Percentiles rank a stretch among this genome's conserved stretches.
Conservation (phyloP, 37 sponge, comb jelly and placozoan species). For the Mnemiopsis leidyi region DNA sequence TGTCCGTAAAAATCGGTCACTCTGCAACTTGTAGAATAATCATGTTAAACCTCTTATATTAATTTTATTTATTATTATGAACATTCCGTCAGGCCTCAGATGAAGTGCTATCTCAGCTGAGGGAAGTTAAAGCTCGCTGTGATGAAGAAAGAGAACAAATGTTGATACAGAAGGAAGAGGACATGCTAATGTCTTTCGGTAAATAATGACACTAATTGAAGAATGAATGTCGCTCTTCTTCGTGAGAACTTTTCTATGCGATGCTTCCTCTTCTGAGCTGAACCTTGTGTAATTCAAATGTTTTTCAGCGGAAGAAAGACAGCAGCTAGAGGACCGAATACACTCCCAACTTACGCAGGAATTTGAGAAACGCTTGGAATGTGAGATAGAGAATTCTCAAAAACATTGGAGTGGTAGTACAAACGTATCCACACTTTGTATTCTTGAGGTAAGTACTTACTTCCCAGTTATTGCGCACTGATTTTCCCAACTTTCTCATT, state of each 20-base stretch:
- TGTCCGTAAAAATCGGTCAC: no score
- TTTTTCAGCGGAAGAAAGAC: constrained; percentile 35
- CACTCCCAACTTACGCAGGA: neutral
- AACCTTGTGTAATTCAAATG: no score
- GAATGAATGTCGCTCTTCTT: no score
- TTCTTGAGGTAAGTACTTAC: constrained; percentile 43
- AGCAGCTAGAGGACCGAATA: neutral
- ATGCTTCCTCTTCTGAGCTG: no score
- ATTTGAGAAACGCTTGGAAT: constrained; percentile 5
- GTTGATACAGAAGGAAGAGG: constrained; percentile 27
- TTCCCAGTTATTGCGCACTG: no score
- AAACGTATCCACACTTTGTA: neutral
- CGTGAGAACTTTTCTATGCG: no score
- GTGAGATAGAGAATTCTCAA: constrained; percentile 24
- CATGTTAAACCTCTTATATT: no score
- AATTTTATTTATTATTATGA: no score
- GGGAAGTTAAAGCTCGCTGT: neutral
- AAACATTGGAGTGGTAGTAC: constrained; percentile 64
- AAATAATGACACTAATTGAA: no score
- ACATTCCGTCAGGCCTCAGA: neutral
- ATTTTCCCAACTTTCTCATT: no score
- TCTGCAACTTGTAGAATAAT: no score
- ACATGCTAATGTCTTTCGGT: constrained; percentile 44
- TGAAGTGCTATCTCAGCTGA: constrained; percentile 50
- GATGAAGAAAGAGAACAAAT: constrained; percentile 21